A percentile compares a stretch with the other conserved stretches of the same genome.
phyloP scores from a whole-genome alignment of 2,888 invertebrate species.

The Boloria euphrosyne region DNA sequence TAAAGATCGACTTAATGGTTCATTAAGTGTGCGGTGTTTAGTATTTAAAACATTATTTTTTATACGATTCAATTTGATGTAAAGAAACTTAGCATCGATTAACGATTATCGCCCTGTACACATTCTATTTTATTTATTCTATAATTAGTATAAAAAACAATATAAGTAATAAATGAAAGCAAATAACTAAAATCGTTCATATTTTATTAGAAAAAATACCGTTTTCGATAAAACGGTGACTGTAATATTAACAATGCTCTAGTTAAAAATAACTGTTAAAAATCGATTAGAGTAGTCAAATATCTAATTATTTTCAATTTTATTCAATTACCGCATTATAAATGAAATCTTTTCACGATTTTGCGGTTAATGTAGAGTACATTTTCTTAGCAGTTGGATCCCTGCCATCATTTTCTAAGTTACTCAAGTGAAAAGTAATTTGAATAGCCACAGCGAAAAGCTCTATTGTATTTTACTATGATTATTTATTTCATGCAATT shows the following conservation, averaged over 20 bases:
- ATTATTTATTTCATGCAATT: neutral
- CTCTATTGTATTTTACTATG: constrained; percentile 44
- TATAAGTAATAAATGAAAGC: no score
- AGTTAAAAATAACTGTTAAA: constrained; percentile 5
- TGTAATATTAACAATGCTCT: no score
- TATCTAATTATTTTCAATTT: constrained; percentile 7
- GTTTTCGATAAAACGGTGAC: no score
- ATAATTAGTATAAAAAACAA: no score
- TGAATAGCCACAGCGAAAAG: constrained; percentile 49
- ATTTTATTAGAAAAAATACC: no score
- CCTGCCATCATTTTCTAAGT: constrained; percentile 50
- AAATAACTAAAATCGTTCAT: no score
- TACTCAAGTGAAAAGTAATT: constrained; percentile 63
- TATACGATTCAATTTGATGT: neutral
- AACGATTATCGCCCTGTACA: no score
- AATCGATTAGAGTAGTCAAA: constrained; percentile 5
- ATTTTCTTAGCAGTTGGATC: constrained; percentile 31
- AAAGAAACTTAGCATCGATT: no score
- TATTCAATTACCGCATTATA: constrained; percentile 8
- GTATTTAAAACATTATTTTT: no score
- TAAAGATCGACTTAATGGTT: no score
- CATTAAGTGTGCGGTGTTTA: no score
- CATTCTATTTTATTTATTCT: no score
- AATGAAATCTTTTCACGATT: neutral
- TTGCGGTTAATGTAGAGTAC: constrained; percentile 5